Conservation (phyloP, 2,113 vertebrate species). For the Willisornis vidua region DNA sequence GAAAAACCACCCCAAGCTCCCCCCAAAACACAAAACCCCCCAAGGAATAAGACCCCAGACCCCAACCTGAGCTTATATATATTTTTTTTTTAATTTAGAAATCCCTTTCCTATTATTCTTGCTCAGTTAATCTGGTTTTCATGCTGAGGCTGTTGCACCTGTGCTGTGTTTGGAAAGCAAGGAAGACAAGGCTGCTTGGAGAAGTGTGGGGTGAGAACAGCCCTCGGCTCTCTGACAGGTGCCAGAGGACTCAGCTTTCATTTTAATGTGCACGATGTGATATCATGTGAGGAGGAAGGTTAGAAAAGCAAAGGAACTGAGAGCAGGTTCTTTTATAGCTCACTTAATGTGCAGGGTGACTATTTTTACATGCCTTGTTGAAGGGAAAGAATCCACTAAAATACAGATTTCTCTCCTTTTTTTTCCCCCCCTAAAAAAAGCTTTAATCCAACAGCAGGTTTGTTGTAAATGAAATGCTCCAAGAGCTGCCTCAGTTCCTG, state of each 20-base stretch:
- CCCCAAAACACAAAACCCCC: neutral
- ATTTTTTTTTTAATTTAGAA: neutral
- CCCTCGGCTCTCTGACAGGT: constrained; percentile 16
- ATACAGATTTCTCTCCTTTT: neutral
- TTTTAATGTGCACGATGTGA: neutral
- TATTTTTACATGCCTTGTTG: neutral
- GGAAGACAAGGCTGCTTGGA: constrained; percentile 37
- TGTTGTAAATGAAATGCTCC: neutral
- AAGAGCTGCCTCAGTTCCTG: accelerated
- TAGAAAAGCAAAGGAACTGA: constrained; percentile 46
- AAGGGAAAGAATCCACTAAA: neutral
- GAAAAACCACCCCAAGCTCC: too few relatives aligned
- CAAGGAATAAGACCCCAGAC: neutral
- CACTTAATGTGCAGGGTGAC: neutral
- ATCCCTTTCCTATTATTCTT: neutral
- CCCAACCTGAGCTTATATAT: too few relatives aligned
- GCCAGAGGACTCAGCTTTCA: constrained; percentile 46
- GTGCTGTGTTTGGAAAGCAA: constrained; percentile 39
- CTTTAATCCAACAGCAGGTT: neutral
- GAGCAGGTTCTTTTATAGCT: neutral
- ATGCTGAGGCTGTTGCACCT: constrained; percentile 12
- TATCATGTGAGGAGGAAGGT: neutral
- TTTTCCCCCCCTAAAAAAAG: neutral
- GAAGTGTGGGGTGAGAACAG: neutral
- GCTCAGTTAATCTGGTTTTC: constrained; percentile 4